Evolutionary conservation across 1,140 invertebrate species (phyloP).

Genomic region (Whitmania pigra): DNA sequence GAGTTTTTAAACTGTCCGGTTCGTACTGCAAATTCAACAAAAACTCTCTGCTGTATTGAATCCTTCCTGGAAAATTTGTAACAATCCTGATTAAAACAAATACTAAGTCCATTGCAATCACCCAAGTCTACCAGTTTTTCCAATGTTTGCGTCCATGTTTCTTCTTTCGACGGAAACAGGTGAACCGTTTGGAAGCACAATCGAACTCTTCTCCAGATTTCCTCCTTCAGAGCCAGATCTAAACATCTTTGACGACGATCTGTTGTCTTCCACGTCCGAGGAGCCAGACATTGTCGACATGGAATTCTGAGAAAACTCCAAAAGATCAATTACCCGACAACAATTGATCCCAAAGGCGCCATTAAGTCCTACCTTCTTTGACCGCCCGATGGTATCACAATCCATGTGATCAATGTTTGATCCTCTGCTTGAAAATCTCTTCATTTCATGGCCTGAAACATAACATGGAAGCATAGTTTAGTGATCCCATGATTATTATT

Average conservation of each 20-base stretch:
- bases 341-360: too few relatives aligned
- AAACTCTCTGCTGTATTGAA: conserved; percentile 60
- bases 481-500: too few relatives aligned
- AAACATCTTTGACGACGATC: neutral
- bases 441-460: neutral
- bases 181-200: neutral
- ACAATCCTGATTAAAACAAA: neutral
- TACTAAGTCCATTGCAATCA: neutral
- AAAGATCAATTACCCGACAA: neutral
- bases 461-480: too few relatives aligned
- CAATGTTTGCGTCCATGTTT: too few relatives aligned
- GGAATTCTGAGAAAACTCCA: neutral
- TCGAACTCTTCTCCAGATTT: conserved; percentile 2
- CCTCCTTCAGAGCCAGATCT: conserved; percentile 1
- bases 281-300: neutral
- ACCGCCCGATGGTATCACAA: neutral
- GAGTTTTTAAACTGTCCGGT: conserved; percentile 59
- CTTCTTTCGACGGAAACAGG: too few relatives aligned
- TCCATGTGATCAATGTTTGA: conserved; percentile 1
- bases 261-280: neutral
- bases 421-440: conserved; percentile 6
- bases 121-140: too few relatives aligned
- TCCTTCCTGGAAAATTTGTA: neutral
- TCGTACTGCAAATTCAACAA: conserved; percentile 60
- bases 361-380: neutral